Evolutionary conservation across 2,888 invertebrate genomes (phyloP), one percentile per base, ranked within the genome.

Genomic region (Melanophora roralis): DNA sequence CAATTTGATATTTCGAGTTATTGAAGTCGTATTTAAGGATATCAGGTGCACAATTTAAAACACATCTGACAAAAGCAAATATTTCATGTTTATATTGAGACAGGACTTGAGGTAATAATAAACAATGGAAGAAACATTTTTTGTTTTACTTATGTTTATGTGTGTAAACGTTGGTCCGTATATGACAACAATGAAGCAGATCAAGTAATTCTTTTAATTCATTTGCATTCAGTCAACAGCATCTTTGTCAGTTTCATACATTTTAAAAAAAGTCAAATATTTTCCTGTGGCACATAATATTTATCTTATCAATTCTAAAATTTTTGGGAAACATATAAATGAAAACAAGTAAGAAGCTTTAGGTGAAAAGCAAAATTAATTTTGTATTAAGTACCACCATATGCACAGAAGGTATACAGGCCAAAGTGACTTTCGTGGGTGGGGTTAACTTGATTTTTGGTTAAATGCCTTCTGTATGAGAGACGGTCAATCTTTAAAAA

Each of bases 231-330:
- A 45, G 19, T 43, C 16, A 60, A 2, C 45, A 62, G 12, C 12
- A 47, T 16, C 11, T n/a, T n/a, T n/a, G 38, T 47, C 47, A 45
- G 7, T 34, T 16, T 34, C 12, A 51, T 19, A 12, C 19, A 19
- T 55, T 36, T 11, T 59, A 43, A 34, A 34, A 34, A 45, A 59
- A 68, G 45, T 55, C 21, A 55, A 45, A 12, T 55, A 43, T 51
- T 51, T 40, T 38, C 7, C 27, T n/a, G 36, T 38, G 12, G n/a
- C n/a, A 32, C 12, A 21, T 21, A 40, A 55, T 47, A 27, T 40
- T 40, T 38, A 53, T 62, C 40, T 53, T 32, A 59, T 60, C n/a
- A 23, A 51, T 71, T n/a, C n/a, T n/a, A n/a, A n/a, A n/a, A n/a
- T n/a, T n/a, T n/a, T n/a, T n/a, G n/a, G n/a, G n/a, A n/a, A n/a